Evolutionary conservation across 2,797 vertebrate species (phyloP), one percentile per base, ranked within the genome.

Genomic region (Adelosebastes latens): DNA sequence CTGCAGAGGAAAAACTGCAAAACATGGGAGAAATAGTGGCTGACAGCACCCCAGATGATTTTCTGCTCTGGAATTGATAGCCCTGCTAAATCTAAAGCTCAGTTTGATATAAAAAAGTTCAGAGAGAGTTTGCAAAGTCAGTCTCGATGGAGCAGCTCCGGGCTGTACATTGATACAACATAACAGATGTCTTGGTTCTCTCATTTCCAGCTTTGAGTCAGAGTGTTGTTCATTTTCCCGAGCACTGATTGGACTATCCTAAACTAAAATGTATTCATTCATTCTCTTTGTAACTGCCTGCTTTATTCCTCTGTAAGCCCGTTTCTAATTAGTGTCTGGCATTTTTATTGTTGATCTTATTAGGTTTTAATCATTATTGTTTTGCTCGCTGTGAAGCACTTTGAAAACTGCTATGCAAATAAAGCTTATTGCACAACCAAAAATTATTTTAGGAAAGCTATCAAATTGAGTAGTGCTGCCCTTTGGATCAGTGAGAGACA

Each of bases 101-200:
- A 60, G 68, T 85, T 88, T 92, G 82, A 86, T 83, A 75, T 67
- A 68, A 81, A 89, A 36, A 92, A 88, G 81, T 88, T 92, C 86
- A 87, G 79, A 89, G 61, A 65, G 83, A 92, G 89, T 90, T 89
- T 86, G 80, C 77, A 86, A 91, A 86, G 79, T 88, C 62, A 8
- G 89, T 80, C 80, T 86, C 42, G 20, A 78, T 75, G 82, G 83
- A 90, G 76, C 31, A 20, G 83, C 90, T 93, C 74, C 16, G 25
- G 83, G 83, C 75, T 78, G 64, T 72, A 75, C 81, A 84, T 81
- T 90, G 84, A 89, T 89, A 91, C 78, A 83, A 83, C 87, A 77
- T 70, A 88, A 87, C 84, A 89, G 80, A 92, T 89, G 86, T 82
- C 77, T 82, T 58, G 36, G 52, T 82, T 87, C 83, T 79, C 75